Base-by-base conservation (phyloP, 2,113 vertebrate species). In the Neomonachus schauinslandi region DNA sequence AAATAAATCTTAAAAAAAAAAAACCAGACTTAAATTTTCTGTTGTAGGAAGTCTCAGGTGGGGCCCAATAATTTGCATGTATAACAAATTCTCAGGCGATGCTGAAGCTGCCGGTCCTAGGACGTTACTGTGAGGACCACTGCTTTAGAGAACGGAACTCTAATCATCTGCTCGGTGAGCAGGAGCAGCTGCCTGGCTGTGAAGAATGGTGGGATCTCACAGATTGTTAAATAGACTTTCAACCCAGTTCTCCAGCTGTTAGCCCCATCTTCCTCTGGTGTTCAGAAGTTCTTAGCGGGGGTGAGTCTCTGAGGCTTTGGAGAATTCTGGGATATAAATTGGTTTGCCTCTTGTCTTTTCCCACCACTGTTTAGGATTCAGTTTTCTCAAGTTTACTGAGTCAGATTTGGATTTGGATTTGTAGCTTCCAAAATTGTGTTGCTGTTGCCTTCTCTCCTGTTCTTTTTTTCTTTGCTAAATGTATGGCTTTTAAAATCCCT, bases 21-120 rank as follows among this genome's bases (percentile, higher is more conserved):
- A 10, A n/a, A n/a, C n/a, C 26, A 67, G 79, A 26, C 46, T 39
- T 84, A 26, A 71, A 96, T 4, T 83, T 89, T 55, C 67, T 92
- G 36, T 77, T 69, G 81, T 53, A 76, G 36, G 21, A 67, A 76
- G 59, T n/a, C 36, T 21, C 7, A 4, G 10, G 22, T 31, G 10
- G 5, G 10, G 18, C 7, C 24, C 24, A 33, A 31, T 4, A 51
- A 72, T 51, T 69, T 55, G 15, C 77, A 51, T 13, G 16, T 42
- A 42, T 61, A 36, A 90, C 24, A 86, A 19, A 19, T 87, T 28
- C 61, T 81, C 55, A 61, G 12, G 69, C 4, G 26, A 39, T 42
- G 5, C 21, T 22, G 9, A 59, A 39, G 79, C 36, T 51, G 7
- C 31, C 12, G 9, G 4, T 28, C 67, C 36, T 79, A 33, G 19